phyloP scores from a whole-genome alignment of 2,113 vertebrate species.

The Falco punctatus region DNA sequence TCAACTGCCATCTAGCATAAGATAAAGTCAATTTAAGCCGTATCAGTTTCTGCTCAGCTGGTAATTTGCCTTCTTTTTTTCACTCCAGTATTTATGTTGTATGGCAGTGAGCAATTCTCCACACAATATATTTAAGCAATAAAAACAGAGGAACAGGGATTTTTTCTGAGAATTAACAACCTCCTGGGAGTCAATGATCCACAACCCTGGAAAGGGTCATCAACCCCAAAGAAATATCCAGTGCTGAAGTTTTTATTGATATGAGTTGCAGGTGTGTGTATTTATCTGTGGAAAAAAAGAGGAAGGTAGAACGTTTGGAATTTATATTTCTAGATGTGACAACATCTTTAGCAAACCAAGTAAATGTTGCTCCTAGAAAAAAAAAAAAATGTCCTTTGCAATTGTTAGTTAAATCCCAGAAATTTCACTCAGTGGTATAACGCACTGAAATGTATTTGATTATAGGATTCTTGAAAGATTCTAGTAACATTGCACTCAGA shows the following conservation, averaged over 20 bases:
- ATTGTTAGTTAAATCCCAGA: background rate
- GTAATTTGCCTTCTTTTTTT: background rate
- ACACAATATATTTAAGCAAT: slow-evolving; percentile 14
- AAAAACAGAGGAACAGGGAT: background rate
- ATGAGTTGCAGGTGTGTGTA: background rate
- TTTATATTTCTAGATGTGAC: background rate
- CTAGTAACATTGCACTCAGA: background rate
- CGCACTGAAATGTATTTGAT: background rate
- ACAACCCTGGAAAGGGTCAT: background rate
- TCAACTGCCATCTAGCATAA: background rate
- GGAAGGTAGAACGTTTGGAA: background rate
- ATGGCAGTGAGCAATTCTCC: background rate
- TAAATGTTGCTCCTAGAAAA: background rate
- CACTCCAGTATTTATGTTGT: background rate
- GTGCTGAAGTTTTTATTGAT: background rate
- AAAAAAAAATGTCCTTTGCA: background rate
- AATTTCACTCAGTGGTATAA: background rate
- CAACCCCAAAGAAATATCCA: slow-evolving; percentile 6
- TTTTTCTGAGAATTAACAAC: slow-evolving; percentile 14
- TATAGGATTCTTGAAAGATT: background rate
- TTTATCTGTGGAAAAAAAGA: background rate
- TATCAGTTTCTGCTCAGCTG: background rate
- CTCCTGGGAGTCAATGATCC: background rate
- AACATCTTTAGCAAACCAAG: background rate
- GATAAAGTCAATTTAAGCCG: background rate